Evolutionary conservation across 2,888 invertebrate genomes (phyloP).

Genomic region (Drosophila siamana): DNA sequence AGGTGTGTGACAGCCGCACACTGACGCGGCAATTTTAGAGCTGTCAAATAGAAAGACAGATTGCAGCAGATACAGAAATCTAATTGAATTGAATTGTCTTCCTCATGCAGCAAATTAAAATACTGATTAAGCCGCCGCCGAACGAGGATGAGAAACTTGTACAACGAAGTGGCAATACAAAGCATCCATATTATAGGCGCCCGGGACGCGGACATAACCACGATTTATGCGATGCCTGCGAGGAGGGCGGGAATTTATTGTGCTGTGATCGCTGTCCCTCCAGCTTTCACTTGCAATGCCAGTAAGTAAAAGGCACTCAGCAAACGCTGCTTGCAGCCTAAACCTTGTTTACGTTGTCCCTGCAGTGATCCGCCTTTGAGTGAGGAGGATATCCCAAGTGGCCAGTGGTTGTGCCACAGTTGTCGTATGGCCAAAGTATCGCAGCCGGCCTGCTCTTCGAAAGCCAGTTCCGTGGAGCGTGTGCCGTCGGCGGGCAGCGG

Average conservation of each 20-base stretch:
- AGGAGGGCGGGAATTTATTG: constrained; percentile 96
- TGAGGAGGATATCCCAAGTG: constrained; percentile 94
- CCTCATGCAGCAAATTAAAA: constrained; percentile 91
- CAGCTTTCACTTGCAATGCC: constrained; percentile 97
- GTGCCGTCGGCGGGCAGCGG: constrained; percentile 84
- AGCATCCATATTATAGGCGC: constrained; percentile 93
- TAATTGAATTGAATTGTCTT: constrained; percentile 10
- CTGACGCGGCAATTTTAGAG: neutral
- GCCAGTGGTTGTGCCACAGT: constrained; percentile 96
- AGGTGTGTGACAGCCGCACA: constrained; percentile 87
- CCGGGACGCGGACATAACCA: constrained; percentile 96
- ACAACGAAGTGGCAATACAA: constrained; percentile 87
- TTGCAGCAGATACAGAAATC: constrained; percentile 29
- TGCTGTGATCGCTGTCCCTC: constrained; percentile 98
- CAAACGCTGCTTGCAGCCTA: neutral
- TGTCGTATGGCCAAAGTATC: constrained; percentile 87
- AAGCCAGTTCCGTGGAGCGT: constrained; percentile 85
- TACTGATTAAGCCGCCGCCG: constrained; percentile 95
- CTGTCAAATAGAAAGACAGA: neutral
- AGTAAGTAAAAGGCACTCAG: constrained; percentile 87
- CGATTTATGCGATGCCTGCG: constrained; percentile 97
- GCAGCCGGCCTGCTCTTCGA: constrained; percentile 84
- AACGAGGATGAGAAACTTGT: constrained; percentile 89
- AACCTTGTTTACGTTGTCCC: too few relatives aligned
- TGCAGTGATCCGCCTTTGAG: constrained; percentile 96